Evolutionary conservation across 2,888 invertebrate genomes (phyloP).

Genomic region (Hydrotaea cyrtoneurina): DNA sequence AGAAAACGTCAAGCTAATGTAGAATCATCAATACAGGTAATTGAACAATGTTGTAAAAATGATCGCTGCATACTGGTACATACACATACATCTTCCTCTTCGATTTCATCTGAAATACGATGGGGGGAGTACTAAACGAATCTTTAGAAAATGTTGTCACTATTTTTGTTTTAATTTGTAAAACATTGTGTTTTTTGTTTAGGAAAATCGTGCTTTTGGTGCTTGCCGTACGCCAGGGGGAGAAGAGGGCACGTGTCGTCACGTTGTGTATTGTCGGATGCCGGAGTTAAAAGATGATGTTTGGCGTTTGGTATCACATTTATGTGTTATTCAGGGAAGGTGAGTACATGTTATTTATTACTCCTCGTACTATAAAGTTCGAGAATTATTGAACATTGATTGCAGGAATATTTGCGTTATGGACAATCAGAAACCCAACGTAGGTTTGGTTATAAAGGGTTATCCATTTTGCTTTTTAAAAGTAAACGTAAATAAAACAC

Average conservation of each 20-base stretch:
- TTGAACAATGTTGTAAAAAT: slow-evolving; percentile 37
- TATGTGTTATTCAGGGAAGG: slow-evolving; percentile 86
- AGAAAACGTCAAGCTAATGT: slow-evolving; percentile 71
- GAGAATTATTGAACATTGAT: no score
- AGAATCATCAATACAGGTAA: slow-evolving; percentile 70
- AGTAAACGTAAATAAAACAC: no score
- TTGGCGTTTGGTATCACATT: slow-evolving; percentile 84
- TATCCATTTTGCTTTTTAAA: no score
- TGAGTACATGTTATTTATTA: slow-evolving; percentile 81
- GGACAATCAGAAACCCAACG: no score
- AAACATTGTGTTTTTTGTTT: slow-evolving; percentile 64
- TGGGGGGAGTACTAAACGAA: no score
- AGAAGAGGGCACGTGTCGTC: slow-evolving; percentile 86
- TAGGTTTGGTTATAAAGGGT: no score
- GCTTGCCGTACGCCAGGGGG: slow-evolving; percentile 83
- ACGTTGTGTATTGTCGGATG: slow-evolving; percentile 83
- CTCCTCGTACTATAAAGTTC: slow-evolving; percentile 75
- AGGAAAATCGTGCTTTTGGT: slow-evolving; percentile 85
- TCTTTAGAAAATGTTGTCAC: slow-evolving; percentile 13
- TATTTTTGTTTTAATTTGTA: slow-evolving; percentile 3
- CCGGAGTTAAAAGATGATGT: slow-evolving; percentile 84
- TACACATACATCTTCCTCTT: not conserved
- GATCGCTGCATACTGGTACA: not conserved
- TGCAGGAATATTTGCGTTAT: no score
- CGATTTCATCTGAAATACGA: not conserved